phyloP scores from a whole-genome alignment of 2,113 vertebrate species.

The Sebastes schlegelii region DNA sequence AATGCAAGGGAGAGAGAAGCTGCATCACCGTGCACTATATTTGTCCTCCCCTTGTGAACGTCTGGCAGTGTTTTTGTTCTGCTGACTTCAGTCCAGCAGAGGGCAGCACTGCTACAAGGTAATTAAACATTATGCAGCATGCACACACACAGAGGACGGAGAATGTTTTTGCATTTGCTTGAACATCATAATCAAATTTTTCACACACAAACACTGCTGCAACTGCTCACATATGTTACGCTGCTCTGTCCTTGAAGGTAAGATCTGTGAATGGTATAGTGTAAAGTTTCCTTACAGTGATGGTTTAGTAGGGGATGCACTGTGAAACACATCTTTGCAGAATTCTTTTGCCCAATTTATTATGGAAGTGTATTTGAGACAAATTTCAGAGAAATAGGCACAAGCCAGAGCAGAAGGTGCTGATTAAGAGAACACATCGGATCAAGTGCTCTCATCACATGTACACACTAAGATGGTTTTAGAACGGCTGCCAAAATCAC shows the following conservation, averaged over 20 bases:
- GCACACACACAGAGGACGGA: neutral
- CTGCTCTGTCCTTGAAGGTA: neutral
- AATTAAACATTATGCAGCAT: neutral
- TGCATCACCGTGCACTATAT: neutral
- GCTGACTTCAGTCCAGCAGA: constrained; percentile 56
- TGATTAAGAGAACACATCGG: constrained; percentile 2
- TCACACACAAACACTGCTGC: neutral
- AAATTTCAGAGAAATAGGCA: neutral
- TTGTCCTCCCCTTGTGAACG: neutral
- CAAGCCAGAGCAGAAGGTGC: constrained; percentile 21
- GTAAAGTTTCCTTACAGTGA: neutral
- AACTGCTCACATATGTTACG: neutral
- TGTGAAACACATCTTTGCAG: neutral
- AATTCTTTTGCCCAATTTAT: no score
- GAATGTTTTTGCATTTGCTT: neutral
- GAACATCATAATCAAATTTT: neutral
- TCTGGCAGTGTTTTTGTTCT: constrained; percentile 59
- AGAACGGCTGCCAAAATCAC: neutral
- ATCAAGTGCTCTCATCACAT: neutral
- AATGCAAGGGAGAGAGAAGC: neutral
- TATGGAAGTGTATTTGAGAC: neutral
- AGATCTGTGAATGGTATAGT: neutral
- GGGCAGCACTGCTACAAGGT: constrained; percentile 60
- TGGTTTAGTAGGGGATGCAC: neutral
- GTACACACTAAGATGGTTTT: neutral